phyloP scores from a whole-genome alignment of 2,113 vertebrate species.

The Ariopsis seemanni region DNA sequence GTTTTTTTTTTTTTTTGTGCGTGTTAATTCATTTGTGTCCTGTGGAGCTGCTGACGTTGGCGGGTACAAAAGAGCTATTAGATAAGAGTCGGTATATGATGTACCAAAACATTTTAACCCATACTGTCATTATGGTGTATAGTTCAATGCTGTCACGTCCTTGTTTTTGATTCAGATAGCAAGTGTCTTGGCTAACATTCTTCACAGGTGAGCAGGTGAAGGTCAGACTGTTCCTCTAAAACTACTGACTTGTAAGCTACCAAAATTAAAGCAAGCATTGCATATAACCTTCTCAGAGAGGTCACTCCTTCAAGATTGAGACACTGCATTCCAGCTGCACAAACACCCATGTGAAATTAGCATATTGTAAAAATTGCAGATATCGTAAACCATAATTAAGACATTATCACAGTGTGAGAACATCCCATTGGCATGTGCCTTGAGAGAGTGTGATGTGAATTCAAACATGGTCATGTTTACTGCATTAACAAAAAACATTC shows the following conservation, averaged over 20 bases:
- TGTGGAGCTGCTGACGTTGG: slow-evolving; percentile 35
- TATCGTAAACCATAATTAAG: not conserved
- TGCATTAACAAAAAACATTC: not conserved
- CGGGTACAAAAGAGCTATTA: not conserved
- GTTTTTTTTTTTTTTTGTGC: slow-evolving; percentile 7
- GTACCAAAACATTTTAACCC: not conserved
- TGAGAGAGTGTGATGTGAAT: not conserved
- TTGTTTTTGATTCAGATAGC: no score
- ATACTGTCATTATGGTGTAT: not conserved
- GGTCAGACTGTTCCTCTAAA: not conserved
- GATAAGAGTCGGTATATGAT: not conserved
- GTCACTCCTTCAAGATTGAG: not conserved
- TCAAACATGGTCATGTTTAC: not conserved
- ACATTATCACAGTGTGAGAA: not conserved
- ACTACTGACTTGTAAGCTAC: not conserved
- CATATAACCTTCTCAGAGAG: not conserved
- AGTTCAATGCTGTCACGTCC: not conserved
- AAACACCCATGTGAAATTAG: not conserved
- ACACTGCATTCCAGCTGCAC: no score
- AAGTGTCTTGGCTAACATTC: not conserved
- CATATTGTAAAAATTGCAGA: not conserved
- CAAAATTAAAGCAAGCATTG: not conserved
- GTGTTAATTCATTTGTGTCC: slow-evolving; percentile 24
- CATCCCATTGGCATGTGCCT: not conserved
- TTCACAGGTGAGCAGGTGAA: not conserved